phyloP scores from a whole-genome alignment of 2,888 invertebrate species.

The Pegoplata infirma region DNA sequence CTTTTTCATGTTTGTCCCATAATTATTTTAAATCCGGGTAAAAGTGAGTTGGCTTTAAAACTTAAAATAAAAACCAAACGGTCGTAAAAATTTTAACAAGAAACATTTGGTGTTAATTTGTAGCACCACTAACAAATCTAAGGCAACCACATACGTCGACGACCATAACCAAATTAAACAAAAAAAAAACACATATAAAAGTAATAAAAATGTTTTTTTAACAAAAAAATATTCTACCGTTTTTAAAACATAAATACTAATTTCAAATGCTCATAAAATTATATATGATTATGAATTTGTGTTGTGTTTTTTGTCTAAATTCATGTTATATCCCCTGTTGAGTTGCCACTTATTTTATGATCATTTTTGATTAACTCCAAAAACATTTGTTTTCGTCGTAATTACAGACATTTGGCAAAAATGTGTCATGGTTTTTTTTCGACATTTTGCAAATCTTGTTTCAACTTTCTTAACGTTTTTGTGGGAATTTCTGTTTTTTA shows the following conservation, averaged over 20 bases:
- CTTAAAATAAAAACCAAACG: too few species aligned
- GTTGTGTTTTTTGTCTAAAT: constrained; percentile 4
- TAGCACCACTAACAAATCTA: constrained; percentile 20
- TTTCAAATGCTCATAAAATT: constrained; percentile 55
- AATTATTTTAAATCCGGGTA: constrained; percentile 48
- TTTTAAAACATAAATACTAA: constrained; percentile 33
- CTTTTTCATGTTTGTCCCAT: constrained; percentile 15
- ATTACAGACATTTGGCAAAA: constrained; percentile 33
- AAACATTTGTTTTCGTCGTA: constrained; percentile 26
- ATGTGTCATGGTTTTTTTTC: constrained; percentile 23
- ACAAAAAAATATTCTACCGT: constrained; percentile 32
- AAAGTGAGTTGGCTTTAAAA: constrained; percentile 28
- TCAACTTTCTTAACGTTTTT: constrained; percentile 15
- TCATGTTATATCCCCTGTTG: constrained; percentile 21
- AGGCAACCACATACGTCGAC: too few species aligned
- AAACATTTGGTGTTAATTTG: constrained; percentile 50
- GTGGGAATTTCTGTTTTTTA: constrained; percentile 23
- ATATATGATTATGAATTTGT: constrained; percentile 39
- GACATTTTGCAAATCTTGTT: neutral
- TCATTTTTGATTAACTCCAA: constrained; percentile 30
- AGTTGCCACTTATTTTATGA: constrained; percentile 39
- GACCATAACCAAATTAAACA: neutral
- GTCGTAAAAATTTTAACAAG: constrained; percentile 45
- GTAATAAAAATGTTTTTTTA: constrained; percentile 16
- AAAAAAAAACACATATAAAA: constrained; percentile 1